Percentiles rank a stretch among this genome's conserved stretches.
Evolutionary conservation across 2,113 vertebrate genomes (phyloP).

Genomic region (Paratilapia polleni): DNA sequence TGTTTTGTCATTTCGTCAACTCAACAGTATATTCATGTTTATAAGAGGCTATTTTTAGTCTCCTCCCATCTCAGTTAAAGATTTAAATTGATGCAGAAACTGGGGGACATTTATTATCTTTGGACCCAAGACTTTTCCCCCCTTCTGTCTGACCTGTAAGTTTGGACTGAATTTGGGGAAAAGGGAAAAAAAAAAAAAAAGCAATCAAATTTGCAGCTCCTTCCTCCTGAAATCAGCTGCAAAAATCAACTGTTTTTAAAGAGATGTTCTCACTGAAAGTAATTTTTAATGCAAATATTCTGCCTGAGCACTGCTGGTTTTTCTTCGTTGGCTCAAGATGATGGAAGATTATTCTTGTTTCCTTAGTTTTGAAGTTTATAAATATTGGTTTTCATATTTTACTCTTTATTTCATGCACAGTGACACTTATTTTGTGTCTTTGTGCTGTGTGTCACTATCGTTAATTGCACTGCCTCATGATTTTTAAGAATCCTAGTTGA

Average conservation of each 20-base stretch:
- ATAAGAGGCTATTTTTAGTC: neutral
- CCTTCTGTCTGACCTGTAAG: neutral
- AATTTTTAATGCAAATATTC: rapidly evolving
- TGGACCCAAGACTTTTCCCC: rapidly evolving
- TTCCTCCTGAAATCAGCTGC: neutral
- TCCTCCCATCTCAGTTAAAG: rapidly evolving
- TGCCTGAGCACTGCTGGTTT: neutral
- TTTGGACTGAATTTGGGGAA: rapidly evolving
- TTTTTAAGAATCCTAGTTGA: neutral
- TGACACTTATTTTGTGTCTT: neutral
- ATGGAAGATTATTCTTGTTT: no score
- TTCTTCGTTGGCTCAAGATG: neutral
- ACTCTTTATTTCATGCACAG: neutral
- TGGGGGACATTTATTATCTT: neutral
- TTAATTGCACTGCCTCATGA: neutral
- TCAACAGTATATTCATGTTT: rapidly evolving
- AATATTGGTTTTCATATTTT: no score
- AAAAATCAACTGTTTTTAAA: neutral
- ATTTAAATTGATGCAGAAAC: rapidly evolving
- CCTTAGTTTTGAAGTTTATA: neutral
- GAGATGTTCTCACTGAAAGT: rapidly evolving
- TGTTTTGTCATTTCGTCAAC: neutral
- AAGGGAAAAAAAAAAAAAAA: no score
- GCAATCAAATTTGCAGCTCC: neutral
- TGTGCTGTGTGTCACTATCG: neutral